Evolutionary conservation across 2,113 vertebrate genomes (phyloP), one percentile per base, ranked within the genome.

Genomic region (Catagonus wagneri): DNA sequence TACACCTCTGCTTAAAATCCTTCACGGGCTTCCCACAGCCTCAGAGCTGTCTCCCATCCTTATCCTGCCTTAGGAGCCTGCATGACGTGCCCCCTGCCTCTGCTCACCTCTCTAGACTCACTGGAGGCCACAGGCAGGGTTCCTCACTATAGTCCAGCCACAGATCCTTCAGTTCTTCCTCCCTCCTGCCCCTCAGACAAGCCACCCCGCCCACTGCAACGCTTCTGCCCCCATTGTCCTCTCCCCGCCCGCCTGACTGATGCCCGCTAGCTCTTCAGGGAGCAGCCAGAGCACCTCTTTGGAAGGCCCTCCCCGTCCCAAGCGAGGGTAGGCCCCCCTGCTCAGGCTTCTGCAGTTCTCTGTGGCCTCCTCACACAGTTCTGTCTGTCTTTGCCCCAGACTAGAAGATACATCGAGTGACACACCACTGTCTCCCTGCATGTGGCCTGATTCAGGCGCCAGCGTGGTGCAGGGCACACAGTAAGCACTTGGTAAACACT

Each of bases 71-170:
- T 44, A 4, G 11, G 29, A 65, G 34, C 50, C 44, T 20, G 10
- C n/a, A 2, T 0, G 6, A 23, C 15, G 17, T 5, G 0, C 27
- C 74, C 36, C 23, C n/a, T 3, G 10, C 13, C 32, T 52, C 65
- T 6, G 29, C 16, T 4, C n/a, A 6, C 36, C 58, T 36, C 27
- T 58, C 44, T 6, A 14, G 50, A 60, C 44, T 32, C 6, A 23
- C 2, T 0, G 11, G 34, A 20, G 93, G 50, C 58, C 75, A 10
- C 60, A 23, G 74, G 63, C 34, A n/a, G 58, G 22, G 25, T 60
- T 58, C 78, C n/a, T 58, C 52, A 9, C 12, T 16, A 0, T 13
- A 16, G 9, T 66, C 76, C 11, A 36, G 90, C 2, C 60, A 15
- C 3, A 4, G n/a, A 52, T 22, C 87, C 36, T n/a, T 36, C 36